phyloP scores from a whole-genome alignment of 2,888 invertebrate genomes.

The Protophormia terraenovae region DNA sequence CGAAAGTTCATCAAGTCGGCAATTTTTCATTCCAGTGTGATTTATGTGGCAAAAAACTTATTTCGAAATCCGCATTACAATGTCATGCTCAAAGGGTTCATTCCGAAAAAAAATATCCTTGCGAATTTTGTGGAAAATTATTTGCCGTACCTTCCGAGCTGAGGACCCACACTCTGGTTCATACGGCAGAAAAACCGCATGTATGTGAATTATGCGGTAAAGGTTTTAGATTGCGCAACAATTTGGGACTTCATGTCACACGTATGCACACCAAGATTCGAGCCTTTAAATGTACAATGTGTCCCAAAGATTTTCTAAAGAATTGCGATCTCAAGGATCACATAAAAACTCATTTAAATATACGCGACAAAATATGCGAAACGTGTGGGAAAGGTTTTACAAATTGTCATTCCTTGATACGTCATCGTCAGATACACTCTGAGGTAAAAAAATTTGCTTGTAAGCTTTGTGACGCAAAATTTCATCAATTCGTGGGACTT shows the following conservation, averaged over 20 bases:
- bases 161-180: slow-evolving; percentile 71
- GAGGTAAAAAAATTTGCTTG: slow-evolving; percentile 76
- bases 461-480: slow-evolving; percentile 75
- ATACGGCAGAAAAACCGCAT: slow-evolving; percentile 74
- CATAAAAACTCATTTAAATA: slow-evolving; percentile 76
- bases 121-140: slow-evolving; percentile 72
- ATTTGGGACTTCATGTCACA: slow-evolving; percentile 72
- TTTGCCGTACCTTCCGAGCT: slow-evolving; percentile 74
- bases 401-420: slow-evolving; percentile 75
- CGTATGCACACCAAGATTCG: slow-evolving; percentile 68
- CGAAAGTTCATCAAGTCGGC: slow-evolving; percentile 73
- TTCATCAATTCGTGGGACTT: slow-evolving; percentile 77
- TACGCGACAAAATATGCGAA: slow-evolving; percentile 76
- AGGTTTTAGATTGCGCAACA: slow-evolving; percentile 72
- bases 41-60: slow-evolving; percentile 72
- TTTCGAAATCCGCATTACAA: slow-evolving; percentile 68
- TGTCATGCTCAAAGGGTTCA: slow-evolving; percentile 73
- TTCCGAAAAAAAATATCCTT: slow-evolving; percentile 73
- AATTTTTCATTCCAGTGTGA: slow-evolving; percentile 74
- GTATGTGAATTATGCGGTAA: slow-evolving; percentile 77
- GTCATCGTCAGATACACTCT: slow-evolving; percentile 76
- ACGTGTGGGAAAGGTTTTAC: slow-evolving; percentile 77
- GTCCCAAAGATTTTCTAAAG: slow-evolving; percentile 73
- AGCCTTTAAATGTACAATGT: slow-evolving; percentile 69
- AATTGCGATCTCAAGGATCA: slow-evolving; percentile 74